phyloP scores from a whole-genome alignment of 1,140 invertebrate species.

The Andrena cerasifolii region DNA sequence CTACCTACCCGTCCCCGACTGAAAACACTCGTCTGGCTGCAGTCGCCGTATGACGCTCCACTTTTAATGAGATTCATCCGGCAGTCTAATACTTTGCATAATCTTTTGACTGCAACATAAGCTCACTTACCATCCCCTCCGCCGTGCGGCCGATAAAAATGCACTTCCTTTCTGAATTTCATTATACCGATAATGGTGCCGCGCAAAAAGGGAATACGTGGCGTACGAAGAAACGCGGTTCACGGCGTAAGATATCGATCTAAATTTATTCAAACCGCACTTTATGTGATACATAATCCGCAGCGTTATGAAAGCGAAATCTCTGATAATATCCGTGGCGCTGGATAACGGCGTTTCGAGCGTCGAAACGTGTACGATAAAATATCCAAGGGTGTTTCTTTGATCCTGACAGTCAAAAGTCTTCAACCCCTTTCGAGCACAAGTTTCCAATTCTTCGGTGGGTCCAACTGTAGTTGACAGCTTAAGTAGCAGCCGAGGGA shows the following conservation, averaged over 20 bases:
- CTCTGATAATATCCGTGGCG: neutral
- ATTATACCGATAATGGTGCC: slow-evolving; percentile 45
- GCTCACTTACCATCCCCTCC: neutral
- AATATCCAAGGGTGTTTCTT: neutral
- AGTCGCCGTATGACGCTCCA: slow-evolving; percentile 4
- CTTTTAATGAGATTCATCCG: slow-evolving; percentile 56
- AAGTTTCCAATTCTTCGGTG: slow-evolving; percentile 21
- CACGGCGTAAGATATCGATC: slow-evolving; percentile 12
- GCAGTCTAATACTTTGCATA: slow-evolving; percentile 56
- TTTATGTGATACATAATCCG: slow-evolving; percentile 4
- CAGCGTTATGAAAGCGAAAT: slow-evolving; percentile 12
- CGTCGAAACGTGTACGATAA: neutral
- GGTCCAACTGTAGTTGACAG: slow-evolving; percentile 19
- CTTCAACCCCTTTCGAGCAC: neutral
- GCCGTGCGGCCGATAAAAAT: slow-evolving; percentile 15
- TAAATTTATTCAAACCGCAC: slow-evolving; percentile 41
- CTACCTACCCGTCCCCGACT: slow-evolving; percentile 39
- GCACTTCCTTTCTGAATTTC: slow-evolving; percentile 46
- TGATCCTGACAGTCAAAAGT: neutral
- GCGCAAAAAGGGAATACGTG: neutral
- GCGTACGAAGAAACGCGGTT: neutral
- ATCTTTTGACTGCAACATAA: slow-evolving; percentile 45
- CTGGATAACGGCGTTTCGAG: neutral
- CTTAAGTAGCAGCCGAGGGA: slow-evolving; percentile 55
- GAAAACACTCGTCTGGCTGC: slow-evolving; percentile 36